A percentile compares a stretch with the other conserved stretches of the same genome.
These are phyloP conservation scores for Saccostrea cuccullata DNA, from an alignment of 1,140 invertebrate species.

Conservation along the genomic window DNA sequence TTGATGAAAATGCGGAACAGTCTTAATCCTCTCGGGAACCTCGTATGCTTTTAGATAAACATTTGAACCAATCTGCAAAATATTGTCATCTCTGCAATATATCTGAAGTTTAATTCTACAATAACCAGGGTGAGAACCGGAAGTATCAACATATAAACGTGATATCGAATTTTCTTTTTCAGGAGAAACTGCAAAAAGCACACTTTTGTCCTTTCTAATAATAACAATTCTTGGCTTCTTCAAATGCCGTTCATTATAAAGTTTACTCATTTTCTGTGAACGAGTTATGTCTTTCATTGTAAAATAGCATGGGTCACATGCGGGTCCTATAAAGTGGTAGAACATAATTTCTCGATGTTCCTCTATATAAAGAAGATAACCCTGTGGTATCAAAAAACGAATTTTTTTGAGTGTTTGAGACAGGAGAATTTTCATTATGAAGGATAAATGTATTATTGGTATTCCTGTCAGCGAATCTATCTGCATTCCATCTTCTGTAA, in stretches of 20 bases:
- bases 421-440: neutral
- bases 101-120: neutral
- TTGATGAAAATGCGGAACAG: neutral
- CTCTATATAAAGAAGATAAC: neutral
- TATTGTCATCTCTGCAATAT: neutral
- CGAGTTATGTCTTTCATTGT: neutral
- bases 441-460: neutral
- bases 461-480: neutral
- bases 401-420: neutral
- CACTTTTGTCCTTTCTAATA: neutral
- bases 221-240: neutral
- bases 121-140: neutral
- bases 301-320: neutral
- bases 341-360: neutral
- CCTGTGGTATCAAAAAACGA: too few relatives aligned
- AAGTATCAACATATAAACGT: neutral
- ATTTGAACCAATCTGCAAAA: neutral
- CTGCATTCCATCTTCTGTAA: neutral
- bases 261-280: neutral
- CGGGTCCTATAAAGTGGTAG: neutral
- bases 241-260: neutral
- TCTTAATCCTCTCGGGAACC: neutral
- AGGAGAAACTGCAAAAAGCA: neutral
- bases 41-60: neutral
- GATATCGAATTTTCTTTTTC: neutral